A percentile compares a stretch with the other conserved stretches of the same genome.
These are phyloP conservation scores for Zapus hudsonius DNA, from an alignment of 2,113 vertebrate species.

Conservation along the genomic window DNA sequence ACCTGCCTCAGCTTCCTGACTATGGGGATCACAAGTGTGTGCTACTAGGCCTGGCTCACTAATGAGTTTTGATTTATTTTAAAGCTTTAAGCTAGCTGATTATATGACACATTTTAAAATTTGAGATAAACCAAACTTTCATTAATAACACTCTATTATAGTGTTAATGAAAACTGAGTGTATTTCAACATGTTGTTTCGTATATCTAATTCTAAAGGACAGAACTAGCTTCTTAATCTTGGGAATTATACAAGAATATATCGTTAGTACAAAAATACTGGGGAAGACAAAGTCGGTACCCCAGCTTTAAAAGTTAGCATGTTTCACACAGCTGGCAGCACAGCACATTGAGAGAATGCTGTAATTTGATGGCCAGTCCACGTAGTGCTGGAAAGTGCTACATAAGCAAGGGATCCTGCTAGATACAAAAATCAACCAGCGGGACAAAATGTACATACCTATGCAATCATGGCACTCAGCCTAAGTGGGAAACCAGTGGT, in stretches of 20 bases:
- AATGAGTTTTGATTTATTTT: conserved; percentile 42
- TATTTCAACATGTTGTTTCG: conserved; percentile 33
- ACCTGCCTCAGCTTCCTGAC: background rate
- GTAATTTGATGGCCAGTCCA: no score
- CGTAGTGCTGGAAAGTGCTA: no score
- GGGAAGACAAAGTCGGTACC: conserved; percentile 32
- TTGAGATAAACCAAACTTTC: conserved; percentile 19
- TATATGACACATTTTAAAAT: background rate
- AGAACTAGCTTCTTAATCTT: conserved; percentile 18
- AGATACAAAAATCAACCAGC: no score
- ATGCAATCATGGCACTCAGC: no score
- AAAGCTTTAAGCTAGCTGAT: conserved; percentile 7
- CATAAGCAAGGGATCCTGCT: no score
- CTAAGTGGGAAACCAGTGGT: no score
- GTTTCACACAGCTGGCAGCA: conserved; percentile 74
- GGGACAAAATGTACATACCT: no score
- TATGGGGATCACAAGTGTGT: background rate
- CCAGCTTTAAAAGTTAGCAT: background rate
- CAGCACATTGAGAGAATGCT: no score
- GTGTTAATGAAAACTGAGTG: background rate
- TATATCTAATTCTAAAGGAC: background rate
- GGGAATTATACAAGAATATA: background rate
- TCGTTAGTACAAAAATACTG: background rate
- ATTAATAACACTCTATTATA: background rate
- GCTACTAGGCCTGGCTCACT: background rate